phyloP scores from a whole-genome alignment of 2,113 vertebrate species.

The Perccottus glenii region DNA sequence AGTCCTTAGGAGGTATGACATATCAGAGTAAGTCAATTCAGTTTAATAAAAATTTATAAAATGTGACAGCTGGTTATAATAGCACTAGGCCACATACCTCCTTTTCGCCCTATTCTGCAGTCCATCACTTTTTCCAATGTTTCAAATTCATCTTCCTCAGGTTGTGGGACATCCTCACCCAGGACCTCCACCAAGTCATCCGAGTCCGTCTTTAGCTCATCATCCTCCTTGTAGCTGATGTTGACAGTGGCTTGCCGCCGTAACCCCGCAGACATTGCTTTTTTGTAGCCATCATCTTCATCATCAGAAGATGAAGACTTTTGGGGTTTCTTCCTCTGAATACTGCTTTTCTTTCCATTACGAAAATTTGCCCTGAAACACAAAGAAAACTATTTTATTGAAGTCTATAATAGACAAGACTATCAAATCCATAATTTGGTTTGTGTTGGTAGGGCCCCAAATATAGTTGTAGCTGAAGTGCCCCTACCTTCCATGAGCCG shows the following conservation, averaged over 20 bases:
- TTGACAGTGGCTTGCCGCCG: constrained; percentile 97
- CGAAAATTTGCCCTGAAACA: constrained; percentile 85
- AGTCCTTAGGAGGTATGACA: too few species aligned
- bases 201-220: constrained; percentile 96
- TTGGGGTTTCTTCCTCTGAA: constrained; percentile 84
- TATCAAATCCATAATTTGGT: too few species aligned
- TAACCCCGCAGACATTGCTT: constrained; percentile 86
- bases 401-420: too few species aligned
- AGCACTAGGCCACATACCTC: constrained; percentile 77
- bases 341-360: constrained; percentile 88
- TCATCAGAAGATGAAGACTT: constrained; percentile 87
- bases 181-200: constrained; percentile 95
- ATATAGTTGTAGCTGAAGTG: too few species aligned
- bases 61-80: background rate
- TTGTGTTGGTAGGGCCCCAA: too few species aligned
- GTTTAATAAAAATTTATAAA: background rate
- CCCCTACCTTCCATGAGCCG: too few species aligned
- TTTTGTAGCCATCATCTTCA: constrained; percentile 83
- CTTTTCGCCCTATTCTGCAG: constrained; percentile 88
- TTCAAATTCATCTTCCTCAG: constrained; percentile 98
- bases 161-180: constrained; percentile 93
- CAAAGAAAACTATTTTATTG: background rate
- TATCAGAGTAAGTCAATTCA: too few species aligned
- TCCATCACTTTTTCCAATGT: constrained; percentile 98
- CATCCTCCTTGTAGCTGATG: constrained; percentile 96